A percentile compares a stretch with the other conserved stretches of the same genome.
These are phyloP conservation scores for Neoseiulus cucumeris DNA, from an alignment of 1,140 invertebrate species.

Conservation along the genomic window DNA sequence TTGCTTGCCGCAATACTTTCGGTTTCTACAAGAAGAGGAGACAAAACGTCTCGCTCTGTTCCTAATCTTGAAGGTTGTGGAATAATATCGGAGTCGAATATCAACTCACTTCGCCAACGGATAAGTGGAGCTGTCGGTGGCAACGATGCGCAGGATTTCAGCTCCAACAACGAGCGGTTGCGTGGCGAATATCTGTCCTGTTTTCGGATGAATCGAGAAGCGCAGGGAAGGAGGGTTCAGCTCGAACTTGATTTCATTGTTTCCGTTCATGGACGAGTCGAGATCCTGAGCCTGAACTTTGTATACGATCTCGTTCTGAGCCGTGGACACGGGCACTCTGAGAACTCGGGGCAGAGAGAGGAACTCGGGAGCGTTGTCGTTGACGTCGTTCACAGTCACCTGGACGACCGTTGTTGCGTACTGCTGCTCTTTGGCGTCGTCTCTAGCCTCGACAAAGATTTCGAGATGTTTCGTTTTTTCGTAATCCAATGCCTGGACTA, in stretches of 20 bases:
- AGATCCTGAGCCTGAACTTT: constrained; percentile 67
- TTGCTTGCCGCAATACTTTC: too few relatives aligned
- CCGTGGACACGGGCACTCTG: constrained; percentile 29
- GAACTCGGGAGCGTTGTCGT: constrained; percentile 73
- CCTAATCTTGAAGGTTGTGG: too few relatives aligned
- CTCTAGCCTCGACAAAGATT: constrained; percentile 64
- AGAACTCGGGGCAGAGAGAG: constrained; percentile 42
- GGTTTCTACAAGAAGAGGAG: too few relatives aligned
- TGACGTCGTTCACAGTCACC: constrained; percentile 73
- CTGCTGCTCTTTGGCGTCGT: constrained; percentile 22
- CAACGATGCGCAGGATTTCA: constrained; percentile 21
- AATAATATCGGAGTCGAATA: too few relatives aligned
- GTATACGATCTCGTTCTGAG: constrained; percentile 33
- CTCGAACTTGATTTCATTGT: constrained; percentile 50
- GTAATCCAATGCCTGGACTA: constrained; percentile 82
- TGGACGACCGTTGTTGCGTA: constrained; percentile 21
- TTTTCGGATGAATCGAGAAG: constrained; percentile 66
- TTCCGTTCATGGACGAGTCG: constrained; percentile 62
- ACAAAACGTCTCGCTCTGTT: too few relatives aligned
- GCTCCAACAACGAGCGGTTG: constrained; percentile 71
- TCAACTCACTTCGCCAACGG: constrained; percentile 19
- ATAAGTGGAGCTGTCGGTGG: constrained; percentile 17
- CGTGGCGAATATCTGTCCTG: constrained; percentile 74
- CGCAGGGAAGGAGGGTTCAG: constrained; percentile 36
- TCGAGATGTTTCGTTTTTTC: constrained; percentile 79